Evolutionary conservation across 2,113 vertebrate species (phyloP).

Genomic region (Megaceryle torquata): DNA sequence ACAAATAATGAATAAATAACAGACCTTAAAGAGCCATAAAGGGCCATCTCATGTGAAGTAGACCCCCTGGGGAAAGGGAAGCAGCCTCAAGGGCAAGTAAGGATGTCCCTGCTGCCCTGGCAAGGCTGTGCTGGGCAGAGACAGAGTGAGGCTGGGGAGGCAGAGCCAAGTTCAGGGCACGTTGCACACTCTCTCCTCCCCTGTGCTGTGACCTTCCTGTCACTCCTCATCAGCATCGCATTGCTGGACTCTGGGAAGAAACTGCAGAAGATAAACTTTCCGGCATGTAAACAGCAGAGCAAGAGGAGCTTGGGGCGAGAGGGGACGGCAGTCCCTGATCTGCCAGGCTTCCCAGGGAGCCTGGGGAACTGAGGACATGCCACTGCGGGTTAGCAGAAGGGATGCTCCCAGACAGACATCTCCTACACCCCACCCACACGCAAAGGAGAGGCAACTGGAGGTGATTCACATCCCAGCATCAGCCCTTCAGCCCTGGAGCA

Average conservation of each 20-base stretch:
- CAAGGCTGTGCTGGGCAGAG: not conserved
- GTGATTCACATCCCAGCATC: not conserved
- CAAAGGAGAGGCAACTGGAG: not conserved
- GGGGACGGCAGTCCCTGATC: not conserved
- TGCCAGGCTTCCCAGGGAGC: not conserved
- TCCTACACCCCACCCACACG: not conserved
- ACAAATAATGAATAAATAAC: not conserved
- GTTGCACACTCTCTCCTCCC: not conserved
- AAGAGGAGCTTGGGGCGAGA: not conserved
- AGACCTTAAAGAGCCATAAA: not conserved
- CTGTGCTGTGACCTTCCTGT: conserved; percentile 40
- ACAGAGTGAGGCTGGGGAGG: not conserved
- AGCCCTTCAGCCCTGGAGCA: not conserved
- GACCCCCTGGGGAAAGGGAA: not conserved
- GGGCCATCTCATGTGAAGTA: not conserved
- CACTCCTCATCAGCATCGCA: conserved; percentile 20
- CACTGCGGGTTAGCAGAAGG: not conserved
- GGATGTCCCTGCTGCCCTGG: not conserved
- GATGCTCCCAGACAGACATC: not conserved
- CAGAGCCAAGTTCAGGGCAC: not conserved
- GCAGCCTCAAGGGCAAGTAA: not conserved
- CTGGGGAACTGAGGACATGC: not conserved
- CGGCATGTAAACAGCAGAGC: conserved; percentile 2
- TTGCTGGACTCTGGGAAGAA: conserved; percentile 17
- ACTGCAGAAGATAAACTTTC: conserved; percentile 33